Evolutionary conservation across 2,113 vertebrate genomes (phyloP).

Genomic region (Microtus ochrogaster): DNA sequence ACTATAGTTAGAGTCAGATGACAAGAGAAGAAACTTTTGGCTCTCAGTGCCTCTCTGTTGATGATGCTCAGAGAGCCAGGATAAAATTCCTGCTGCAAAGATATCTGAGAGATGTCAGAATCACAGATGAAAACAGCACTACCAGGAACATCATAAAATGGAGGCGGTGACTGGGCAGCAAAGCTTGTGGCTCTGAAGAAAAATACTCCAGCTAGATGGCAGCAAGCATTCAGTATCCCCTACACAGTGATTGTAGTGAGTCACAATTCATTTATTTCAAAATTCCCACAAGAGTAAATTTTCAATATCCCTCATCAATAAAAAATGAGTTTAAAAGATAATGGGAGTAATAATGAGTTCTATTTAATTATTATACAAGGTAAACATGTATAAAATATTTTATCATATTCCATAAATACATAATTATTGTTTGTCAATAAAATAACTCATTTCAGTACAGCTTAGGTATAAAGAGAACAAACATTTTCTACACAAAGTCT

Average conservation of each 20-base stretch:
- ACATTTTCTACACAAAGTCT: background rate
- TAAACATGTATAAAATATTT: background rate
- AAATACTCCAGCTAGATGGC: background rate
- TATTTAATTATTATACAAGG: background rate
- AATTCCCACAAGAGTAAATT: background rate
- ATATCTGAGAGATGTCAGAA: background rate
- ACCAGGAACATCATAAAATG: background rate
- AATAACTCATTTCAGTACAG: background rate
- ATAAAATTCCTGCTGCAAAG: background rate
- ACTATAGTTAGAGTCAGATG: background rate
- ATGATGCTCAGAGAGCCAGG: background rate
- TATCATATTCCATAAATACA: background rate
- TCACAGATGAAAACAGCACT: background rate
- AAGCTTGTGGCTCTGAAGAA: background rate
- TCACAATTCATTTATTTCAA: background rate
- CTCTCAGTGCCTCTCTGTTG: background rate
- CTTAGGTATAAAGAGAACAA: background rate
- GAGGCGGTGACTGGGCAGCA: rapidly evolving
- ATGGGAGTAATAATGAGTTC: background rate
- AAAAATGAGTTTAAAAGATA: background rate
- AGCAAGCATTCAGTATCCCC: background rate
- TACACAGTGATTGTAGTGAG: background rate
- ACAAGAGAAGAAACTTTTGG: slow-evolving; percentile 15
- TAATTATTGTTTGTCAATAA: background rate
- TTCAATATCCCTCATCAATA: background rate